phyloP scores from a whole-genome alignment of 1,140 invertebrate species.

The Heterodera schachtii region DNA sequence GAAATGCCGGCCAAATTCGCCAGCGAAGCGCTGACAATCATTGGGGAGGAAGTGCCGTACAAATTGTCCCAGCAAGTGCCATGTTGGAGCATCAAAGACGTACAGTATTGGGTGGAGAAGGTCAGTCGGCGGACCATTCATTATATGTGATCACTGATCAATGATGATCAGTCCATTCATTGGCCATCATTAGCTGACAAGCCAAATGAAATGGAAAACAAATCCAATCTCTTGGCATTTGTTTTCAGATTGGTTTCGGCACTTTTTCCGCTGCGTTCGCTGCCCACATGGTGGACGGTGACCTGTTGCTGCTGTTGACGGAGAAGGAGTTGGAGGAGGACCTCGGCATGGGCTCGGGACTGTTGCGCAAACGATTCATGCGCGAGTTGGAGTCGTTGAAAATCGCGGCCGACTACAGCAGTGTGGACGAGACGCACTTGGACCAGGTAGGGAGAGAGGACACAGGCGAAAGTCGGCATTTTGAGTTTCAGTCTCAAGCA shows the following conservation, averaged over 20 bases:
- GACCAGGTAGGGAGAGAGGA: constrained; percentile 70
- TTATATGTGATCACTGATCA: constrained; percentile 25
- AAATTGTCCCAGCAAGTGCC: constrained; percentile 86
- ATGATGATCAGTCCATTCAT: too few relatives aligned
- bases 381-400: constrained; percentile 91
- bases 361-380: constrained; percentile 87
- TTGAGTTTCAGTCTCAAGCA: too few relatives aligned
- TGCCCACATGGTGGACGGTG: constrained; percentile 93
- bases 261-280: constrained; percentile 82
- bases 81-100: constrained; percentile 92
- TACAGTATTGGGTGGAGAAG: constrained; percentile 94
- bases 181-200: too few relatives aligned
- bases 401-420: constrained; percentile 88
- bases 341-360: constrained; percentile 88
- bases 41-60: constrained; percentile 94
- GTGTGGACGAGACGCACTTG: constrained; percentile 84
- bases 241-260: constrained; percentile 81
- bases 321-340: constrained; percentile 89
- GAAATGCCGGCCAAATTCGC: constrained; percentile 96
- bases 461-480: too few relatives aligned
- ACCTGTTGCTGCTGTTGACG: constrained; percentile 86
- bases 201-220: too few relatives aligned
- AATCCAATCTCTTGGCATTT: too few relatives aligned
- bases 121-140: constrained; percentile 61
- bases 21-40: constrained; percentile 87